phyloP scores from a whole-genome alignment of 2,113 vertebrate genomes.

The Chaetorhynchus papuensis region DNA sequence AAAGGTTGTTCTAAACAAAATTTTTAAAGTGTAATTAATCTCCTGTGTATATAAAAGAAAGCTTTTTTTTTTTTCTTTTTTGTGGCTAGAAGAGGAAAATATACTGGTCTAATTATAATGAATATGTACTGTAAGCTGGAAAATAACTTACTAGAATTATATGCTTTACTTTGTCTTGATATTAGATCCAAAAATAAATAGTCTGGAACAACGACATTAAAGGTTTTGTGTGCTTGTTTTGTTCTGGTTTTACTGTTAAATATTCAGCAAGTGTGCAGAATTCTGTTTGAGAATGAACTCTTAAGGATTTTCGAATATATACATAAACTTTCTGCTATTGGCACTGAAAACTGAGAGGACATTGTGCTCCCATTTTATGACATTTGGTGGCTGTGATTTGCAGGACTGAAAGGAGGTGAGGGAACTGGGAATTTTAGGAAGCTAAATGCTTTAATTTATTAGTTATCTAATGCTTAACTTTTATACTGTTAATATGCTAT shows the following conservation, averaged over 20 bases:
- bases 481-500: not conserved
- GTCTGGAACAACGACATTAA: not conserved
- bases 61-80: not conserved
- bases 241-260: not conserved
- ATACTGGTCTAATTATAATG: not conserved
- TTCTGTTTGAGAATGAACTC: not conserved
- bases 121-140: not conserved
- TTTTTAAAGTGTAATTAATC: not conserved
- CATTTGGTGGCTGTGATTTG: not conserved
- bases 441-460: not conserved
- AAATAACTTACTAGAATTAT: not conserved
- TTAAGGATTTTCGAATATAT: not conserved
- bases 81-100: not conserved
- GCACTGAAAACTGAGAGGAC: not conserved
- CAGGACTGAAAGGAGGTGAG: not conserved
- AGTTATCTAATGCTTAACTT: not conserved
- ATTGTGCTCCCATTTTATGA: not conserved
- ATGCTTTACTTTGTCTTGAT: not conserved
- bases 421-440: not conserved
- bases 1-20: not conserved
- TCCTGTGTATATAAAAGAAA: not conserved
- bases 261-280: not conserved
- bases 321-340: not conserved
- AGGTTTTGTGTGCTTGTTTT: not conserved
- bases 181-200: not conserved